Conservation (phyloP, 2,888 invertebrate species). For the Clepsis dumicolana region DNA sequence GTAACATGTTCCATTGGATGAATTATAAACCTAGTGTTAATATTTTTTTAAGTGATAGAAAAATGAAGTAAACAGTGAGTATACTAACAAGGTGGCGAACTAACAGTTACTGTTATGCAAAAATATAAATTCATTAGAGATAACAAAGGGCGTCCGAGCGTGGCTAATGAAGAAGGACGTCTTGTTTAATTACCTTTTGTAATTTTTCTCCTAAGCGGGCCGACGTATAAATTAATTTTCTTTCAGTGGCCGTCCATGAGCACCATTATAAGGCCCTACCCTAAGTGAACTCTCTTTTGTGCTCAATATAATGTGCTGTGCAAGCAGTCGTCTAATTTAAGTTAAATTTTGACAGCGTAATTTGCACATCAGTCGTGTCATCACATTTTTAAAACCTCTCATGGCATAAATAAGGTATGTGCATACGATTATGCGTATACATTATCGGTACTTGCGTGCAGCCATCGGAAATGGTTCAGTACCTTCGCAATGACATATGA, state of each 20-base stretch:
- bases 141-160: conserved; percentile 72
- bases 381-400: not conserved
- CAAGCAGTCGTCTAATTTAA: conserved; percentile 9
- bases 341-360: not conserved
- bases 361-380: not conserved
- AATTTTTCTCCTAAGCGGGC: conserved; percentile 77
- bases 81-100: conserved; percentile 9
- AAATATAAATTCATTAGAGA: conserved; percentile 75
- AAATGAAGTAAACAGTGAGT: too few species aligned
- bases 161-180: conserved; percentile 80
- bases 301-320: conserved; percentile 53
- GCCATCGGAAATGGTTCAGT: conserved; percentile 56
- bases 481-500: conserved; percentile 57
- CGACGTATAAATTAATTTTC: conserved; percentile 78
- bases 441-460: conserved; percentile 40
- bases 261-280: conserved; percentile 65
- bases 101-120: conserved; percentile 53
- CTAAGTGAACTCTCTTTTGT: conserved; percentile 69
- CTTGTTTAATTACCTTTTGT: conserved; percentile 81
- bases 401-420: conserved; percentile 12
- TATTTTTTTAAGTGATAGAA: too few species aligned
- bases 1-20: too few species aligned
- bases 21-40: too few species aligned
- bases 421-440: not conserved
- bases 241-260: conserved; percentile 66